Base-by-base conservation (phyloP, 2,888 invertebrate genomes). In the Pardosa pseudoannulata region DNA sequence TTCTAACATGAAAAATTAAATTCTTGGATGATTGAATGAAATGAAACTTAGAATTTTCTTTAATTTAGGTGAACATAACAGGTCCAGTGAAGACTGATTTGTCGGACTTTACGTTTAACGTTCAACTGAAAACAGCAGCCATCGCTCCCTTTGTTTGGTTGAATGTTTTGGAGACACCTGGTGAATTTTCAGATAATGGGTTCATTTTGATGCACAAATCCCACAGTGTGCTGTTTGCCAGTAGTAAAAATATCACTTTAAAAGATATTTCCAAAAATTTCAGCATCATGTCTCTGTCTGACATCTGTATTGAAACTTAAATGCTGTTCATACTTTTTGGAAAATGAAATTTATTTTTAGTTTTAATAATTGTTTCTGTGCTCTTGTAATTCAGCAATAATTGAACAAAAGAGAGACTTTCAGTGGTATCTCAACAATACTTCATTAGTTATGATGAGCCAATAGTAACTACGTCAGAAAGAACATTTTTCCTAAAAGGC, bases 131-230 rank as follows among this genome's bases (percentile, higher is more conserved):
- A 29, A 67, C 83, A 5, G 73, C 87, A 70, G 92, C 92, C 0
- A 92, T 95, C 41, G 93, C 95, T 0, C 91, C 94, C 7, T 96
- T 95, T 91, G 93, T 95, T 0, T 95, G 90, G 89, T 85, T 91
- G 0, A 90, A 95, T 31, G 73, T 78, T 7, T 1, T 16, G 9
- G 70, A 36, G 5, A 46, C 90, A 92, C 56, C 91, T 90, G 96
- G 96, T 0, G 92, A 91, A 82, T 96, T 96, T 91, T 94, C 94
- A 0, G 94, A 95, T 89, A 96, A 97, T 91, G 96, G 96, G 0
- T 94, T 96, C 88, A 88, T 91, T 6, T 27, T 79, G 27, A 16
- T 79, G 7, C 29, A 19, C 27, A 32, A 70, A 31, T 56, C n/a
- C 1, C 13, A 28, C 9, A 64, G 62, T 64, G 19, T 86, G n/a